These are phyloP conservation scores for Oreocharis arfaki DNA, from an alignment of 2,113 vertebrate species.

Conservation along the genomic window DNA sequence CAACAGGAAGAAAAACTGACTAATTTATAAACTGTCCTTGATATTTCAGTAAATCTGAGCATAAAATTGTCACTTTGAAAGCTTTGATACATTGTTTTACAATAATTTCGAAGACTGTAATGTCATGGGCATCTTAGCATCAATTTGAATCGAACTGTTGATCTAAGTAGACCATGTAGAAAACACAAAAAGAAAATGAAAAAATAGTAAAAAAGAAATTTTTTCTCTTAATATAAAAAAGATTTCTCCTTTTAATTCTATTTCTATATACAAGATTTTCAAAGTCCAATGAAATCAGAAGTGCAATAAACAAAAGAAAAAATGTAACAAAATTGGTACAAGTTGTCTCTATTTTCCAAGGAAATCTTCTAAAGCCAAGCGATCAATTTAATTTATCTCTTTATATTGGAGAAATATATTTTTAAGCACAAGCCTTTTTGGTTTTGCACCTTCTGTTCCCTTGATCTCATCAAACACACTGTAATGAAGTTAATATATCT, in stretches of 20 bases:
- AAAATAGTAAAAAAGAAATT: not conserved
- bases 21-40: constrained; percentile 8
- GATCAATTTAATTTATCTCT: not conserved
- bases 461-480: not conserved
- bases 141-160: not conserved
- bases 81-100: not conserved
- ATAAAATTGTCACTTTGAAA: not conserved
- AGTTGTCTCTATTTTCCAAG: not conserved
- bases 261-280: not conserved
- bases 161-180: not conserved
- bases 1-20: not conserved
- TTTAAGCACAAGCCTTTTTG: not conserved
- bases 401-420: not conserved
- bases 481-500: not conserved
- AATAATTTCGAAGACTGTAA: not conserved
- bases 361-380: not conserved
- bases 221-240: not conserved
- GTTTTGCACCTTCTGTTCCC: not conserved
- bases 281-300: not conserved
- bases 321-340: not conserved
- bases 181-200: not conserved
- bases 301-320: not conserved
- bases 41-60: not conserved
- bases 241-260: not conserved
- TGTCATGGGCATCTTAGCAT: not conserved